Conservation (phyloP, 2,797 vertebrate genomes). For the Lepus oiostolus region DNA sequence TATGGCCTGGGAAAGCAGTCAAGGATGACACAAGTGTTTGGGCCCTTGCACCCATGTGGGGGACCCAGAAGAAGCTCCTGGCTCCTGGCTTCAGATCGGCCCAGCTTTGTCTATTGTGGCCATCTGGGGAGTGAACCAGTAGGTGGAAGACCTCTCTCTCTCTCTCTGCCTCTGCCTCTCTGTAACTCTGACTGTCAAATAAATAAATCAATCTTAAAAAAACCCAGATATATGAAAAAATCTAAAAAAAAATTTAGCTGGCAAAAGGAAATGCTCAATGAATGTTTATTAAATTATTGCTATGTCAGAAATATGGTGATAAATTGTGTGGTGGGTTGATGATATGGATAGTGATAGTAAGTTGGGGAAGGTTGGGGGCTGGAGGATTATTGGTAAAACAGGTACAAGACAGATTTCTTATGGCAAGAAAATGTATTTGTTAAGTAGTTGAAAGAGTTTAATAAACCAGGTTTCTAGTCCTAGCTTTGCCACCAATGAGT, state of each 20-base stretch:
- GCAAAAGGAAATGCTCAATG: background rate
- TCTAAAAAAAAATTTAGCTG: background rate
- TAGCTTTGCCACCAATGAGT: background rate
- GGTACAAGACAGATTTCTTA: background rate
- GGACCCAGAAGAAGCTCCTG: too few relatives aligned
- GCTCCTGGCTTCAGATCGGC: too few relatives aligned
- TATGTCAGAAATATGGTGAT: conserved; percentile 36
- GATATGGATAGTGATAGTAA: background rate
- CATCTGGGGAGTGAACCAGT: too few relatives aligned
- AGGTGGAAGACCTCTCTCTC: too few relatives aligned
- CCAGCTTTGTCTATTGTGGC: too few relatives aligned
- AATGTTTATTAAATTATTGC: background rate
- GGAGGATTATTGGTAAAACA: background rate
- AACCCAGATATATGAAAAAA: too few relatives aligned
- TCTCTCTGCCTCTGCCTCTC: too few relatives aligned
- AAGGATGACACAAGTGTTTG: too few relatives aligned
- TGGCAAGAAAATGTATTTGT: background rate
- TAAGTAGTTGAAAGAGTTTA: conserved; percentile 26
- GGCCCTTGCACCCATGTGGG: too few relatives aligned
- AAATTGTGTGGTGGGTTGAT: background rate
- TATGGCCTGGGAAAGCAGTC: too few relatives aligned
- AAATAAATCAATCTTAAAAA: too few relatives aligned
- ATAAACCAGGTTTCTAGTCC: conserved; percentile 17
- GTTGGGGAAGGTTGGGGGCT: background rate
- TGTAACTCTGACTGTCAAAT: too few relatives aligned